Base-by-base conservation (phyloP, 1,140 invertebrate genomes). In the Acromyrmex echinatior region DNA sequence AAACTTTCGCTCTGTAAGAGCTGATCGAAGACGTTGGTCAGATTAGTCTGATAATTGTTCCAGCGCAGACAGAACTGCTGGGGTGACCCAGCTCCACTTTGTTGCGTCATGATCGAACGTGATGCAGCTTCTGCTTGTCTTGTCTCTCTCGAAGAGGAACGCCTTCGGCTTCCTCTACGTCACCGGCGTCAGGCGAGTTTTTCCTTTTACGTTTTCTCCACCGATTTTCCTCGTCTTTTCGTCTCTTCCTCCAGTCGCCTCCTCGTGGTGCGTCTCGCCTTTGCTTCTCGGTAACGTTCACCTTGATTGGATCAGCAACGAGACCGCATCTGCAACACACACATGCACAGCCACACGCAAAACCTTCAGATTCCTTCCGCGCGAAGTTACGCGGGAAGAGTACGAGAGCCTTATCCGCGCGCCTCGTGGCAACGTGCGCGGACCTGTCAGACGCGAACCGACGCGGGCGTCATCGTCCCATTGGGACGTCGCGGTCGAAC, bases 21-120 rank as follows among this genome's bases (percentile, higher is more conserved):
- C 95, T 98, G 98, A 93, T 99, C 98, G 95, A 99, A 99, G 81
- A 98, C 98, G 95, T 97, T 98, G 76, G 98, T 98, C 92, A 99
- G 96, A 94, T 99, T 99, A 82, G 96, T 97, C 94, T 98, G 98
- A 95, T 99, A 99, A 94, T 99, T 99, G 96, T 99, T 99, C 98
- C 98, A 99, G 51, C 98, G 96, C 92, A 99, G 96, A 94, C 98
- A 99, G 96, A 99, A 97, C 91, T 97, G 97, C 95, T 97, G 97
- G 90, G 96, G 96, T 79, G 96, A 96, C 81, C 94, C 95, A 91
- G 94, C 94, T 28, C 95, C 95, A 91, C 95, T 95, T 88, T 94
- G 95, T 90, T 95, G 95, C 91, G 95, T 94, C 95, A 95, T 95
- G 82, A 31, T 91, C 39, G 70, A 7, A 14, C 45, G 63, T 31